Evolutionary conservation across 2,113 vertebrate genomes (phyloP).

Genomic region (Varanus salvator): DNA sequence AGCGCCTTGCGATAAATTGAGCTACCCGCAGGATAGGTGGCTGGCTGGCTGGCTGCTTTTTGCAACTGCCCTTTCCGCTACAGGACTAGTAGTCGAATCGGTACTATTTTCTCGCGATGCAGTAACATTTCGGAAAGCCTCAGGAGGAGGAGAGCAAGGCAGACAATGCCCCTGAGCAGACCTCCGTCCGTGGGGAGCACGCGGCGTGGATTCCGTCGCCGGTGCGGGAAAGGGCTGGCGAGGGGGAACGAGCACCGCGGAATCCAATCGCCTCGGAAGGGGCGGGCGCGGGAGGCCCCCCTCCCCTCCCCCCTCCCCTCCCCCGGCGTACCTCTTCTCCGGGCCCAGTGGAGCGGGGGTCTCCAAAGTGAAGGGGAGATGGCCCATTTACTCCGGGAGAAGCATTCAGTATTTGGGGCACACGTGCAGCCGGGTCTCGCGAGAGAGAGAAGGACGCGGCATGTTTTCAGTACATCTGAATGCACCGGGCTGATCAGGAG

Average conservation of each 20-base stretch:
- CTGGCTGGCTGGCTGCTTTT: not conserved
- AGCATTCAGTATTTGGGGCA: not conserved
- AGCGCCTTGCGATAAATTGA: not conserved
- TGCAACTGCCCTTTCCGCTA: not conserved
- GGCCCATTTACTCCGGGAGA: not conserved
- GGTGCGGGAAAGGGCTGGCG: not conserved
- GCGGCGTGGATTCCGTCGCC: not conserved
- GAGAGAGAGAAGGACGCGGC: not conserved
- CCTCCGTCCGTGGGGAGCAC: not conserved
- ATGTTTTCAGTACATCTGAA: constrained; percentile 5
- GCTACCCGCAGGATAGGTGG: not conserved
- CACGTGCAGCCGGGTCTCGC: not conserved
- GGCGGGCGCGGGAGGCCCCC: not conserved
- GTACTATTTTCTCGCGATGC: not conserved
- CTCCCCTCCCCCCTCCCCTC: too few species aligned
- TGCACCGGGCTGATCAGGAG: not conserved
- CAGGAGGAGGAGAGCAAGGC: not conserved
- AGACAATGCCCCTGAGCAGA: too few species aligned
- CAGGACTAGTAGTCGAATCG: too few species aligned
- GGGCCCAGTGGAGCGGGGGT: not conserved
- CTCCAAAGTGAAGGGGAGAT: not conserved
- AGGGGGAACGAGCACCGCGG: not conserved
- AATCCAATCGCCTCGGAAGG: not conserved
- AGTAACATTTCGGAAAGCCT: not conserved
- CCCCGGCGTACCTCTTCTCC: not conserved